Evolutionary conservation across 2,888 invertebrate species (phyloP).

Genomic region (Lepidochrysops patricia): DNA sequence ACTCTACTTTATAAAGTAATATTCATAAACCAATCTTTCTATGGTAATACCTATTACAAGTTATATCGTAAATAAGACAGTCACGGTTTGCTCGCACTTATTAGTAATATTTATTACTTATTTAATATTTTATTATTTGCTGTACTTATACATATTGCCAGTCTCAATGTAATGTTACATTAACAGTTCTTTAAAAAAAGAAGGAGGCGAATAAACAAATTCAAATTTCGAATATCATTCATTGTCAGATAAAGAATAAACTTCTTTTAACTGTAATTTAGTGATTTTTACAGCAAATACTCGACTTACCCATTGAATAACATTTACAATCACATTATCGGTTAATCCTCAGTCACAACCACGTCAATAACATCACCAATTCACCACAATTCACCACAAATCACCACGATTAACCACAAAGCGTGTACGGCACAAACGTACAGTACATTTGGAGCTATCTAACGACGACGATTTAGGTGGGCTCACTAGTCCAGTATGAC

Average conservation of each 20-base stretch:
- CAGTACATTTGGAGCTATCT: slow-evolving; percentile 16
- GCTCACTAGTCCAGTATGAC: slow-evolving; percentile 21
- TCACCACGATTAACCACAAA: slow-evolving; percentile 9
- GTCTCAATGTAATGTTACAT: not conserved
- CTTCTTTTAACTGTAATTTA: not conserved
- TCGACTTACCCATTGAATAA: slow-evolving; percentile 1
- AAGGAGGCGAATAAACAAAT: not conserved
- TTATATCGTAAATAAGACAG: too few relatives aligned
- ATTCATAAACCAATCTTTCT: too few relatives aligned
- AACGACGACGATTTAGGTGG: slow-evolving; percentile 21
- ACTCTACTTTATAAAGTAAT: too few relatives aligned
- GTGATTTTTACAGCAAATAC: not conserved
- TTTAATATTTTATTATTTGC: too few relatives aligned
- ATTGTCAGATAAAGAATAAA: not conserved
- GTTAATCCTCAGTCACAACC: not conserved
- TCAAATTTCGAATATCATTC: not conserved
- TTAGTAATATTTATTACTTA: too few relatives aligned
- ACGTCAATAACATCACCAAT: slow-evolving; percentile 4
- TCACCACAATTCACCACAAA: slow-evolving; percentile 9
- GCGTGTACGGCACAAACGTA: not conserved
- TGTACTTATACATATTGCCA: too few relatives aligned
- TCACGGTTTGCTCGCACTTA: too few relatives aligned
- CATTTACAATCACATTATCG: not conserved
- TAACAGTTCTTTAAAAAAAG: not conserved
- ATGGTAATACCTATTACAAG: too few relatives aligned